A percentile compares a stretch with the other conserved stretches of the same genome.
These are phyloP conservation scores for Drosophila austrosaltans DNA, from an alignment of 2,888 invertebrate genomes.

Conservation along the genomic window DNA sequence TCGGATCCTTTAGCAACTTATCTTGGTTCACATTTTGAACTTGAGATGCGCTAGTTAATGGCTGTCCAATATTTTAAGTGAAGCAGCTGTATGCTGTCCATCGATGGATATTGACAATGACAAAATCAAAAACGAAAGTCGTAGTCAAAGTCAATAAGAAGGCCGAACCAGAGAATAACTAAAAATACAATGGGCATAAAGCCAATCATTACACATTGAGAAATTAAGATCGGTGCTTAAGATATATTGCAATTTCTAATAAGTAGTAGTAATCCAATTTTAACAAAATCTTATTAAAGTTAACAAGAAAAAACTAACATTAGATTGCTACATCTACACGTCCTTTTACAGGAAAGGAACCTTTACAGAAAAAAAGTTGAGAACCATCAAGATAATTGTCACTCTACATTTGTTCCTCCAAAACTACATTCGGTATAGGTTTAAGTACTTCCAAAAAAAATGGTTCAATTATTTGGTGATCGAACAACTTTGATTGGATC, in stretches of 20 bases:
- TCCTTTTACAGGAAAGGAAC: no score
- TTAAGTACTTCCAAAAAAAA: no score
- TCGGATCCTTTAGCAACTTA: conserved; percentile 10
- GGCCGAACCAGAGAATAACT: not conserved
- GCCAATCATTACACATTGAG: not conserved
- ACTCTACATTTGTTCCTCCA: no score
- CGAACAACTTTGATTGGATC: no score
- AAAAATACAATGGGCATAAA: conserved; percentile 33
- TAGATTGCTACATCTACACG: no score
- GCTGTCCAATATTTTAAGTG: conserved; percentile 64
- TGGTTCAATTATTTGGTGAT: no score
- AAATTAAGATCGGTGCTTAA: not conserved
- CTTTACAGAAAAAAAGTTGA: no score
- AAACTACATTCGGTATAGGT: no score
- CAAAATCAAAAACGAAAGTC: conserved; percentile 23
- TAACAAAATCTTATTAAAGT: no score
- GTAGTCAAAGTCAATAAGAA: conserved; percentile 14
- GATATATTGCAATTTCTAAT: not conserved
- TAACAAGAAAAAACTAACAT: no score
- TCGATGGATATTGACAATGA: conserved; percentile 59
- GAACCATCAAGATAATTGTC: no score
- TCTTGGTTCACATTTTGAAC: conserved; percentile 1
- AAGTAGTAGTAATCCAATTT: no score
- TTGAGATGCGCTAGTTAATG: conserved; percentile 55
- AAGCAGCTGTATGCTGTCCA: conserved; percentile 52